Evolutionary conservation across 2,888 invertebrate species (phyloP).

Genomic region (Heteromurus nitidus): DNA sequence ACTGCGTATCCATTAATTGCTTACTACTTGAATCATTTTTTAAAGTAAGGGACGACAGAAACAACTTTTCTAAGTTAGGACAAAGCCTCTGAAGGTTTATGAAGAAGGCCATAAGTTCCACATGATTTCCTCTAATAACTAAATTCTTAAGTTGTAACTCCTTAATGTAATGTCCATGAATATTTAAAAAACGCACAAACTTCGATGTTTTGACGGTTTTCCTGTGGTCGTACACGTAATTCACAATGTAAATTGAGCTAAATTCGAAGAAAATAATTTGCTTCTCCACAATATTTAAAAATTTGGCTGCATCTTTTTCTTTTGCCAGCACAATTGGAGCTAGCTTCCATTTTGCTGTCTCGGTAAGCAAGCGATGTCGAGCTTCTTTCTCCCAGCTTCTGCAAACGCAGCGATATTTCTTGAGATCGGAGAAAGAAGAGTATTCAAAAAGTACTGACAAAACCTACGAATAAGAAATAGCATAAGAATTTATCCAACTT

Average conservation of each 20-base stretch:
- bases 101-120: conserved; percentile 8
- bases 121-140: conserved; percentile 18
- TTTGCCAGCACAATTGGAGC: conserved; percentile 32
- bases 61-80: conserved; percentile 20
- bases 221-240: conserved; percentile 17
- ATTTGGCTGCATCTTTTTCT: conserved; percentile 25
- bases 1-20: background rate
- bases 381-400: conserved; percentile 42
- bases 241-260: conserved; percentile 4
- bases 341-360: conserved; percentile 28
- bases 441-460: conserved; percentile 34
- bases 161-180: conserved; percentile 25
- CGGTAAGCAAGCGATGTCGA: conserved; percentile 12
- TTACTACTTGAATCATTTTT: too few relatives aligned
- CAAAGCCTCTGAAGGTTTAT: conserved; percentile 12
- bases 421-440: conserved; percentile 38
- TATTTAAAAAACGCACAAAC: conserved; percentile 15
- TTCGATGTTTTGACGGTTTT: conserved; percentile 21
- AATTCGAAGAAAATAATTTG: conserved; percentile 25
- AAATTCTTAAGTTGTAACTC: conserved; percentile 9
- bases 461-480: conserved; percentile 17
- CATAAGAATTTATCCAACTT: background rate
- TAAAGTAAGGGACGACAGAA: conserved; percentile 8
- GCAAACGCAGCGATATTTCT: conserved; percentile 30
- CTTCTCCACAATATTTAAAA: conserved; percentile 3